These are phyloP conservation scores for Coturnix japonica DNA, from an alignment of 2,113 vertebrate genomes.

Conservation along the genomic window DNA sequence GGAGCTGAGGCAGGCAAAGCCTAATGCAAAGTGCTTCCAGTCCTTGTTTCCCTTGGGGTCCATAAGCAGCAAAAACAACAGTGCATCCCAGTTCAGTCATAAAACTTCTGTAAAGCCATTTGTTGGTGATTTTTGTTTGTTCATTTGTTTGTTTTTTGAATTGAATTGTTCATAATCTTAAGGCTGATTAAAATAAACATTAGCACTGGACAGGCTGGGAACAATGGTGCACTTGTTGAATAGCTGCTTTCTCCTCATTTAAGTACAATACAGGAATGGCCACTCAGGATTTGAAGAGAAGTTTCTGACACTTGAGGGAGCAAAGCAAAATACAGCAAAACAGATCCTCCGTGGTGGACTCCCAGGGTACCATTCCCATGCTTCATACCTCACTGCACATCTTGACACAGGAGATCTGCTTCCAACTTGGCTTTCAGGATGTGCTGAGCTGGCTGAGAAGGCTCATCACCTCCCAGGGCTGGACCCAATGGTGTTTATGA, in stretches of 20 bases:
- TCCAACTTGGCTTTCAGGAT: neutral
- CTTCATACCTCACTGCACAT: neutral
- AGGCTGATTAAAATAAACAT: neutral
- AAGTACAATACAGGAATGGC: neutral
- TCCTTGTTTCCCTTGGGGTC: neutral
- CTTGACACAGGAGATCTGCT: neutral
- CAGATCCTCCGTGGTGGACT: neutral
- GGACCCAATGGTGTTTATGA: neutral
- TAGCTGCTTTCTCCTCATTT: neutral
- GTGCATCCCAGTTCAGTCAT: neutral
- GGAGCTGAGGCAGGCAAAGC: constrained; percentile 9
- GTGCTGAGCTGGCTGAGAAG: neutral
- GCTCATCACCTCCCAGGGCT: neutral
- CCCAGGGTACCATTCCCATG: fast-evolving
- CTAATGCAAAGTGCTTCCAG: constrained; percentile 17
- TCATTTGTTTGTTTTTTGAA: neutral
- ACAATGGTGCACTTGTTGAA: neutral
- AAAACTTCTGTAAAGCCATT: constrained; percentile 31
- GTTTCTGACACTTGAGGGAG: neutral
- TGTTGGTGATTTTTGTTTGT: neutral
- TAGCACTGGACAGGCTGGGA: neutral
- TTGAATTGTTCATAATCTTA: constrained; percentile 37
- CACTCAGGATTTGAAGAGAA: neutral
- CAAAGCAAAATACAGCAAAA: neutral
- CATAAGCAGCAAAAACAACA: neutral